Evolutionary conservation across 2,113 vertebrate genomes (phyloP).

Genomic region (Ranitomeya variabilis): DNA sequence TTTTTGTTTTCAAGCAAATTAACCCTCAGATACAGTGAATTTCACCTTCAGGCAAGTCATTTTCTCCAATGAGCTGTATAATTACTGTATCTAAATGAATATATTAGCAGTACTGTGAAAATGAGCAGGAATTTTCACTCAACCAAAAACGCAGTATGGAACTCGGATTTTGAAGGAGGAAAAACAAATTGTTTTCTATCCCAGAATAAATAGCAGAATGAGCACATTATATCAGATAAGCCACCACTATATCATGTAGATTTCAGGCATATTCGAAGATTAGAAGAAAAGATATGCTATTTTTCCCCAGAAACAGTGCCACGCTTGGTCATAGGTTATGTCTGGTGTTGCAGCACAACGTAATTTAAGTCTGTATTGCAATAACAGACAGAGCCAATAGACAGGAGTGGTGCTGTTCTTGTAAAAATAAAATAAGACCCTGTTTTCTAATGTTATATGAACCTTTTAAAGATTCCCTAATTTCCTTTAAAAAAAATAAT

Average conservation of each 20-base stretch:
- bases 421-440: too few relatives aligned
- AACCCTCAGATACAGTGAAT: background rate
- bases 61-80: conserved; percentile 22
- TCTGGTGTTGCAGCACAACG: too few relatives aligned
- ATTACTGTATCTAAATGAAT: conserved; percentile 5
- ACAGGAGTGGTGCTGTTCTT: too few relatives aligned
- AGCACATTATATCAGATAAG: background rate
- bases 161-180: background rate
- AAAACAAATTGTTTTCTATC: background rate
- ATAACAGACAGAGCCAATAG: too few relatives aligned
- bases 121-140: conserved; percentile 1
- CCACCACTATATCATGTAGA: background rate
- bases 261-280: background rate
- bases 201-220: background rate
- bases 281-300: background rate
- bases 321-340: too few relatives aligned
- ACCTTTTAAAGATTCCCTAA: too few relatives aligned
- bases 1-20: conserved; percentile 10
- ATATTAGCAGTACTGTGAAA: conserved; percentile 41
- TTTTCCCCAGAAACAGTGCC: background rate
- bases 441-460: too few relatives aligned
- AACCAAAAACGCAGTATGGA: conserved; percentile 28
- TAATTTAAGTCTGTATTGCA: too few relatives aligned
- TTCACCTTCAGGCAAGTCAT: conserved; percentile 25
- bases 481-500: too few relatives aligned